Evolutionary conservation across 2,113 vertebrate genomes (phyloP).

Genomic region (Strigops habroptila): DNA sequence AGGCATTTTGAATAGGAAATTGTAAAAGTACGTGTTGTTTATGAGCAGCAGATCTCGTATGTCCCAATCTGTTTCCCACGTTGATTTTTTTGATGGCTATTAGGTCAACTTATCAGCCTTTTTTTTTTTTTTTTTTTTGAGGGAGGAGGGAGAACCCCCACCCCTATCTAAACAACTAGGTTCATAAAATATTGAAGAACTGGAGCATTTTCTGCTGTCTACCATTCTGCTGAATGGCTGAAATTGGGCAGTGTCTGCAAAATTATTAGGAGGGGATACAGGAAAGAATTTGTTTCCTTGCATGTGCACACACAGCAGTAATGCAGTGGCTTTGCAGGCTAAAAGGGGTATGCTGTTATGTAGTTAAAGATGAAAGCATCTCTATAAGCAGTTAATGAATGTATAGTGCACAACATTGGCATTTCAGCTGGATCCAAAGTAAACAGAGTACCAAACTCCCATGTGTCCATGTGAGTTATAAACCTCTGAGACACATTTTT

Average conservation of each 20-base stretch:
- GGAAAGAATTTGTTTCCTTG: not conserved
- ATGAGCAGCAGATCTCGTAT: not conserved
- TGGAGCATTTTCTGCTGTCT: accelerated
- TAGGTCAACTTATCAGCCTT: not conserved
- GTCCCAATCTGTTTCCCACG: not conserved
- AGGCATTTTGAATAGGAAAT: not conserved
- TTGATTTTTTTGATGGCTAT: not conserved
- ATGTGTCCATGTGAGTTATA: not conserved
- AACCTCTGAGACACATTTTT: not conserved
- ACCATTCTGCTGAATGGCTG: accelerated
- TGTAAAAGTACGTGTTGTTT: accelerated
- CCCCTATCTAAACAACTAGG: accelerated
- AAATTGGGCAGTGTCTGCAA: accelerated
- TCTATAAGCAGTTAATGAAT: not conserved
- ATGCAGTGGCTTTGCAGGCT: not conserved
- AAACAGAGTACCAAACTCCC: accelerated
- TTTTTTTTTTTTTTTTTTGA: not conserved
- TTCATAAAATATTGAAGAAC: accelerated
- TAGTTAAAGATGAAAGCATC: not conserved
- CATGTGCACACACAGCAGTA: accelerated
- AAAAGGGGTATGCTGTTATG: accelerated
- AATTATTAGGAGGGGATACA: accelerated
- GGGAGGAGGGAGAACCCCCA: no score
- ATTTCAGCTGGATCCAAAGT: not conserved
- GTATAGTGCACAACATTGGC: not conserved